Conservation (phyloP, 2,113 vertebrate species). For the Callospermophilus lateralis region DNA sequence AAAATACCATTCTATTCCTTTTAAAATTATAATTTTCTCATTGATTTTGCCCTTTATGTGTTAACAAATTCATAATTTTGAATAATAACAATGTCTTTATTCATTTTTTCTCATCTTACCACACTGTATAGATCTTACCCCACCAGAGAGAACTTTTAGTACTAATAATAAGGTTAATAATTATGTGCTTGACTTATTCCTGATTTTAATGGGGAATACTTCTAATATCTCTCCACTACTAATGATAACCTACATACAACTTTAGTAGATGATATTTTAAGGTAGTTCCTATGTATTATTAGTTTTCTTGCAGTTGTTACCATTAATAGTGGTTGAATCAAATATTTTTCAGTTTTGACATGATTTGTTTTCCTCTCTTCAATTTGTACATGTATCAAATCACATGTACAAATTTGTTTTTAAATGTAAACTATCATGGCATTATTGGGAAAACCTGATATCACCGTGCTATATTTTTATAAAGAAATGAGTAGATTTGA, state of each 20-base stretch:
- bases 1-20: not conserved
- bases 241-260: not conserved
- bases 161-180: not conserved
- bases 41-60: not conserved
- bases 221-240: not conserved
- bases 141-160: not conserved
- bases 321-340: not conserved
- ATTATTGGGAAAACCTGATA: not conserved
- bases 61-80: not conserved
- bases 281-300: not conserved
- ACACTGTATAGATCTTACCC: not conserved
- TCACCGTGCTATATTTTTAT: not conserved
- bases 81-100: not conserved
- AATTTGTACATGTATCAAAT: not conserved
- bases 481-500: not conserved
- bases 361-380: not conserved
- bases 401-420: not conserved
- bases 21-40: not conserved
- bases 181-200: not conserved
- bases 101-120: not conserved
- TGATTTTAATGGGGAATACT: not conserved
- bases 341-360: constrained; percentile 3
- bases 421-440: not conserved
- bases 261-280: not conserved
- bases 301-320: not conserved